phyloP scores from a whole-genome alignment of 2,113 vertebrate species.

The Megaceryle maxima region DNA sequence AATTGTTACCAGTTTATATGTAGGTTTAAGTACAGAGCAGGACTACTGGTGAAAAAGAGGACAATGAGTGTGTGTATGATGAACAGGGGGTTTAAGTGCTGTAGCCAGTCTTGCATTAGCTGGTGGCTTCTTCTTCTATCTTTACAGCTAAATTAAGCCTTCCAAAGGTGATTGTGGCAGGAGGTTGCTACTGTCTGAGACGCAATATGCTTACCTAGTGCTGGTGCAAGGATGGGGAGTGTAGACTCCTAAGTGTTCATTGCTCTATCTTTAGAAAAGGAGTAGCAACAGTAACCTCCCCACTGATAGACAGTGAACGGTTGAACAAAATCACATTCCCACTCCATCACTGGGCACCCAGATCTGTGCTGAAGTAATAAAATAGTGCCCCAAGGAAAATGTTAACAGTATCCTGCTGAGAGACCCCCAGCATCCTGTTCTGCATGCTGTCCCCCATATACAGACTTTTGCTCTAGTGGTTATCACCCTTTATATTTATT shows the following conservation, averaged over 20 bases:
- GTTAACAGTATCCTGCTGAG: not conserved
- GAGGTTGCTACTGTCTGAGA: not conserved
- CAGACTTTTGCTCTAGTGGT: not conserved
- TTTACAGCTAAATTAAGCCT: not conserved
- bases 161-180: not conserved
- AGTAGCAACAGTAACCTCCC: not conserved
- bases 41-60: not conserved
- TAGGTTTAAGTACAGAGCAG: not conserved
- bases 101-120: not conserved
- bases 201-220: not conserved
- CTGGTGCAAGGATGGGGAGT: not conserved
- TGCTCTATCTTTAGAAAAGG: not conserved
- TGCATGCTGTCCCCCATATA: not conserved
- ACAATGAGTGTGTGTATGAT: not conserved
- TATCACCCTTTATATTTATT: not conserved
- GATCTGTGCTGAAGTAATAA: not conserved
- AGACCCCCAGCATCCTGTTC: not conserved
- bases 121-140: not conserved
- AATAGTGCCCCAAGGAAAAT: not conserved
- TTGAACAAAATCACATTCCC: not conserved
- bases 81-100: not conserved
- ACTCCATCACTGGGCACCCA: not conserved
- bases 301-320: not conserved
- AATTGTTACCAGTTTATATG: not conserved
- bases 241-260: rapidly evolving